These are phyloP conservation scores for Trachurus trachurus DNA, from an alignment of 2,797 vertebrate species.

Conservation along the genomic window DNA sequence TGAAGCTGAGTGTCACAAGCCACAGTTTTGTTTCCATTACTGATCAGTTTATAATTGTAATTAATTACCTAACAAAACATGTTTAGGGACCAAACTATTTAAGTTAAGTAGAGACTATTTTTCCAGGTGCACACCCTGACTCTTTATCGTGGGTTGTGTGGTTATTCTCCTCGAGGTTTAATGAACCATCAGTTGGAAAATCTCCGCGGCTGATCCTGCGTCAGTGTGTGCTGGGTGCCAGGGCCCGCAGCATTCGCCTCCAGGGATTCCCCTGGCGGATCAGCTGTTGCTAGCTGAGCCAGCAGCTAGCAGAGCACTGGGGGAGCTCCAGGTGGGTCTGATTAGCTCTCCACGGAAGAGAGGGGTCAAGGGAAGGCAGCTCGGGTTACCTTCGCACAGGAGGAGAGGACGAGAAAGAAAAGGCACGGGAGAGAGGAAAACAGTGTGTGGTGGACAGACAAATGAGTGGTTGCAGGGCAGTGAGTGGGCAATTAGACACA, in stretches of 20 bases:
- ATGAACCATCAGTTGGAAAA: conserved; percentile 70
- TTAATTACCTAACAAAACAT: neutral
- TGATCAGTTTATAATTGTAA: neutral
- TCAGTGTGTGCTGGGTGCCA: conserved; percentile 70
- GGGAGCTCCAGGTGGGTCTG: conserved; percentile 83
- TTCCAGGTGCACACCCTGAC: conserved; percentile 32
- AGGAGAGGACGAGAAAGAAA: conserved; percentile 39
- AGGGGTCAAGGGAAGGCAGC: conserved; percentile 79
- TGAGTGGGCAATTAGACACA: conserved; percentile 79
- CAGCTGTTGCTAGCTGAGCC: conserved; percentile 83
- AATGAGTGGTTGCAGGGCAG: conserved; percentile 66
- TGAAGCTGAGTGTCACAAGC: neutral
- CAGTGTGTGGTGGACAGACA: conserved; percentile 56
- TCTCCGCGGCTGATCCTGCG: conserved; percentile 63
- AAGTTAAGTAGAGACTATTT: neutral
- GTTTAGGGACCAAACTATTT: conserved; percentile 15
- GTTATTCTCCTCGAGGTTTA: conserved; percentile 66
- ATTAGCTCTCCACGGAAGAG: conserved; percentile 83
- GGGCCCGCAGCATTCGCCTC: conserved; percentile 59
- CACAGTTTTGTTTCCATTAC: neutral
- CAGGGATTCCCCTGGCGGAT: conserved; percentile 72
- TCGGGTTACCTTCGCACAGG: conserved; percentile 72
- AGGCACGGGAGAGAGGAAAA: conserved; percentile 45
- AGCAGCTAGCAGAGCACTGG: conserved; percentile 73
- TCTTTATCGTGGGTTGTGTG: conserved; percentile 41